Evolutionary conservation across 2,888 invertebrate species (phyloP), one percentile per base, ranked within the genome.

Genomic region (Chalcis sispes): DNA sequence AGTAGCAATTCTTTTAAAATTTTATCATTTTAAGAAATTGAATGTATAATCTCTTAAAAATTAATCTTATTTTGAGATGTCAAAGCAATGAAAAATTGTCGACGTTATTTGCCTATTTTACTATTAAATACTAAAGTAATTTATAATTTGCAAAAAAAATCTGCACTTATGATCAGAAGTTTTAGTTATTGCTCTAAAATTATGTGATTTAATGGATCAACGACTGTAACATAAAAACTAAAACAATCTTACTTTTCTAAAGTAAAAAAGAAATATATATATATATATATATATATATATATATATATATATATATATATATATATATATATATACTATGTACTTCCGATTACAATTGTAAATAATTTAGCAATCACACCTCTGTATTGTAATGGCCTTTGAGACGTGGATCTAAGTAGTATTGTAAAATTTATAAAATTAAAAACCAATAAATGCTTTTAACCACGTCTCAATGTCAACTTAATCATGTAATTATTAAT

Each of bases 331-430:
- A 70, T 36, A 79, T 75, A 72, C 27, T 61, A 18, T 78, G 69
- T 80, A 77, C 62, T 80, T 80, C 62, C 23, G 54, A 27, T 61
- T 77, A 70, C 46, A 70, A 74, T 73, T 77, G 71, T 77, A 74
- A 36, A 71, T 77, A 69, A 65, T 73, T 67, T 69, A 58, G 40
- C 13, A 8, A 48, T 15, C 48, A 29, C 13, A 13, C 25, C n/a
- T 32, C 15, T 15, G 29, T 15, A 42, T 20, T 42, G 36, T 71
- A 40, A 67, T 65, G 56, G 71, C 25, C 25, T 64, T 80, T 79
- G 77, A 79, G 76, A 75, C 75, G 40, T 77, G 76, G 75, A 62
- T 80, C 70, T 66, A 77, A 80, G 78, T 70, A 20, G 10, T 58
- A 54, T 58, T 56, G 25, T 69, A 36, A 58, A 8, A 18, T 70